Conservation (phyloP, 2,888 invertebrate genomes). For the Nemapogon koenigi region DNA sequence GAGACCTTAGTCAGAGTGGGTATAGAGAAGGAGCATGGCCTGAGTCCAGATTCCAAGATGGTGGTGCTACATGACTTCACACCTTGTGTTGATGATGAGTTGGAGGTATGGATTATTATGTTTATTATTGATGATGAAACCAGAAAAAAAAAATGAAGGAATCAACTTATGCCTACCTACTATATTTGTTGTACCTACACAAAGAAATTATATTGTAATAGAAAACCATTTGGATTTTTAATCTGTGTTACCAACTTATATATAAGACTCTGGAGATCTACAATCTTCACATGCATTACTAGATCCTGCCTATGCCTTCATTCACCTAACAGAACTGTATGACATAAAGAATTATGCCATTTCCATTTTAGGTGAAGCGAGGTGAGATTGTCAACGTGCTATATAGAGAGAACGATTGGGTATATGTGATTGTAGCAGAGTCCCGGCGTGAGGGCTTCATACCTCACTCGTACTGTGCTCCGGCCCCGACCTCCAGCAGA, state of each 20-base stretch:
- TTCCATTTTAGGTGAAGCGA: constrained; percentile 68
- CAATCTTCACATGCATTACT: background rate
- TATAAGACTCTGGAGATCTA: too few species aligned
- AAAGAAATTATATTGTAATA: too few species aligned
- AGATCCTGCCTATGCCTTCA: too few species aligned
- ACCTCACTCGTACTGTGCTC: constrained; percentile 92
- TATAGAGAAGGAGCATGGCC: constrained; percentile 90
- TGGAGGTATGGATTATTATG: constrained; percentile 66
- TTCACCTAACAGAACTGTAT: too few species aligned
- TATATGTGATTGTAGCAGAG: constrained; percentile 91
- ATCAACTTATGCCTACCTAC: too few species aligned
- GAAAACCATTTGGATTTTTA: too few species aligned
- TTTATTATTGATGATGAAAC: too few species aligned
- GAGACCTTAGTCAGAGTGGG: constrained; percentile 89
- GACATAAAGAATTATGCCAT: background rate
- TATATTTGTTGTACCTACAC: too few species aligned
- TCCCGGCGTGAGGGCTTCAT: constrained; percentile 93
- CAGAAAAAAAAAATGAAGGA: too few species aligned
- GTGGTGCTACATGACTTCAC: constrained; percentile 93
- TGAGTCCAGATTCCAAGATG: constrained; percentile 94
- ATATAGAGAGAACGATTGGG: constrained; percentile 97
- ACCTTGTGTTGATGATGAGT: constrained; percentile 93
- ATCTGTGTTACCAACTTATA: too few species aligned
- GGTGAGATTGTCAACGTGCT: constrained; percentile 94
- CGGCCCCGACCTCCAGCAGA: constrained; percentile 71